These are phyloP conservation scores for Lycocerus yunnanus DNA, from an alignment of 2,888 invertebrate species.

Conservation along the genomic window DNA sequence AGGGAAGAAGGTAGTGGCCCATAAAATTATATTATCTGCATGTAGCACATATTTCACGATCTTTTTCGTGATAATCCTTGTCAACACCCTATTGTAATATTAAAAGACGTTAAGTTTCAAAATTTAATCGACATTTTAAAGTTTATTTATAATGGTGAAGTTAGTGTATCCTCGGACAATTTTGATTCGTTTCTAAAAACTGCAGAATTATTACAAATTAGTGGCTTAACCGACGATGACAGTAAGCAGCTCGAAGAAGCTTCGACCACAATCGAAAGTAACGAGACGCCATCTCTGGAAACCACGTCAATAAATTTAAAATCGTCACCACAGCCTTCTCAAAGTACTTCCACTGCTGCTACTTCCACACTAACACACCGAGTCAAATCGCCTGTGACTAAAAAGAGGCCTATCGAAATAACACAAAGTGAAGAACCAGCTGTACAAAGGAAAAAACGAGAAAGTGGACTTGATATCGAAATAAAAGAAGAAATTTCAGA, in stretches of 20 bases:
- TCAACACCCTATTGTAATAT: constrained; percentile 70
- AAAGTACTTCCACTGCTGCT: neutral
- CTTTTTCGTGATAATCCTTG: constrained; percentile 66
- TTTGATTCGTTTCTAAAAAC: constrained; percentile 67
- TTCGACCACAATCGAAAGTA: neutral
- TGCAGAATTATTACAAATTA: constrained; percentile 67
- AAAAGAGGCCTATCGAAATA: neutral
- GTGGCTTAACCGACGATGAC: constrained; percentile 55
- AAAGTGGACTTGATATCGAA: constrained; percentile 5
- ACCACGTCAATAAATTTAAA: neutral
- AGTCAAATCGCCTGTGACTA: neutral
- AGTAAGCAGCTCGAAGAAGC: neutral
- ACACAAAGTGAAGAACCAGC: neutral
- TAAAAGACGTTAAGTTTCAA: constrained; percentile 68
- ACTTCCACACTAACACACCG: neutral
- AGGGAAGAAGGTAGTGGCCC: constrained; percentile 81
- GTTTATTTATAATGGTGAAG: constrained; percentile 73
- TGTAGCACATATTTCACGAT: constrained; percentile 77
- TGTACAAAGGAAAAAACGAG: constrained; percentile 10
- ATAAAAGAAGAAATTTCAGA: constrained; percentile 15
- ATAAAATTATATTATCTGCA: constrained; percentile 82
- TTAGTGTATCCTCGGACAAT: constrained; percentile 68
- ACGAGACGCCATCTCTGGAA: neutral
- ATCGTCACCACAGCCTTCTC: neutral
- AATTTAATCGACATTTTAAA: constrained; percentile 67